Conservation (phyloP, 1,140 invertebrate genomes). For the Ostrea denselamellosa region DNA sequence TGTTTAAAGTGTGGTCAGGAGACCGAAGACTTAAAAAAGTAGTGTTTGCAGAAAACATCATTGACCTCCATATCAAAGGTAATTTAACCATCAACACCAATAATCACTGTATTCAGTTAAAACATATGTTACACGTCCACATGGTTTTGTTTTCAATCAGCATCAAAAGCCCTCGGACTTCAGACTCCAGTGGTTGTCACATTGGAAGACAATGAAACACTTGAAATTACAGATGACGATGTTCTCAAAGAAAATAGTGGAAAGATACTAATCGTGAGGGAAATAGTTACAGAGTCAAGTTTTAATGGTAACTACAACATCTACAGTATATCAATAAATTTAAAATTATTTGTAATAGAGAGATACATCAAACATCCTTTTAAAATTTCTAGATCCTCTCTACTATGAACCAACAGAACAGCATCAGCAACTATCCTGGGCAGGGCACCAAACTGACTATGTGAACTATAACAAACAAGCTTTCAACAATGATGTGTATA, state of each 20-base stretch:
- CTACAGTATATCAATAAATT: background rate
- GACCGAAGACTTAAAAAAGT: slow-evolving; percentile 20
- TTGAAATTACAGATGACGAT: slow-evolving; percentile 20
- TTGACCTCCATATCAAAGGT: slow-evolving; percentile 31
- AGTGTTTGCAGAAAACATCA: slow-evolving; percentile 40
- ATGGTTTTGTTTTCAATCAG: background rate
- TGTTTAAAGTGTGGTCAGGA: slow-evolving; percentile 35
- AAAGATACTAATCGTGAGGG: background rate
- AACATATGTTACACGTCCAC: too few species aligned
- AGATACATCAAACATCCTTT: background rate
- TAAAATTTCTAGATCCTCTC: background rate
- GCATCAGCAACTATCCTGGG: background rate
- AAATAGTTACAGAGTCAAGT: background rate
- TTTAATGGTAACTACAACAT: background rate
- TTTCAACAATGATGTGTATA: background rate
- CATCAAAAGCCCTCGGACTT: slow-evolving; percentile 21
- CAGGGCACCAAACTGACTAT: background rate
- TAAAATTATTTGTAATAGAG: background rate
- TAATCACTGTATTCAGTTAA: background rate
- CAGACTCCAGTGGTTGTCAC: background rate
- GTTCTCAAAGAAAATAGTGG: background rate
- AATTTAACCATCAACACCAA: background rate
- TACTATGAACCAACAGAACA: background rate
- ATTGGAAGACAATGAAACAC: background rate
- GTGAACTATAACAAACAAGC: background rate